Base-by-base conservation (phyloP, 2,797 vertebrate genomes). In the Ispidina picta region DNA sequence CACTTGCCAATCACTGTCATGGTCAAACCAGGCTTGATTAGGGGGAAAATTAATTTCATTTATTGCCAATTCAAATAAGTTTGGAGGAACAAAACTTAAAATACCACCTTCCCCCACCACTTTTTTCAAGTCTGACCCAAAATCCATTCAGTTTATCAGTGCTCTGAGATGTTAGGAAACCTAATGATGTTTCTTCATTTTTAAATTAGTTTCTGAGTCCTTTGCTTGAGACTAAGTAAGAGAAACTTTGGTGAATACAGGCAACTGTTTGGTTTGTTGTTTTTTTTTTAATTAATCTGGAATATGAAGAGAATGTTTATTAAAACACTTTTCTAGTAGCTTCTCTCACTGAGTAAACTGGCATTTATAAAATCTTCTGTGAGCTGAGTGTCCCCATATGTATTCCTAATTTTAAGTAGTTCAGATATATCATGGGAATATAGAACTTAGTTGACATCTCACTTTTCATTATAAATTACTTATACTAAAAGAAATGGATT, bases 1-100 rank as follows among this genome's bases (percentile, higher is more conserved):
- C 16, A 21, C 19, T 51, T 19, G 9, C 10, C 8, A 21, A 1
- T 51, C 35, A 15, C 54, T 2, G 0, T 48, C 26, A 39, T 0
- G 0, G 31, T 25, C 22, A 75, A 85, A 52, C 46, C 7, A 46
- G 58, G 25, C 64, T 37, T 21, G 22, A 33, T 14, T 33, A 18
- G 28, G 16, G 25, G 37, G 29, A 39, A 76, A 46, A 43, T 5
- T 26, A 48, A n/a, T 70, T 54, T 60, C 16, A 43, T 56, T 63
- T 63, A 37, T 26, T 74, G 51, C 37, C 29, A 23, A 15, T 37
- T 65, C 26, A 74, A 51, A 12, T 6, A 64, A 58, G 15, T 33
- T 44, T 69, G 28, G 20, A 44, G 55, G 41, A 59, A 13, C 16
- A 56, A 33, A 63, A 39, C 29, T 39, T 58, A 26, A 70, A 80